Evolutionary conservation across 2,797 vertebrate species (phyloP), one percentile per base, ranked within the genome.

Genomic region (Synaphobranchus kaupii): DNA sequence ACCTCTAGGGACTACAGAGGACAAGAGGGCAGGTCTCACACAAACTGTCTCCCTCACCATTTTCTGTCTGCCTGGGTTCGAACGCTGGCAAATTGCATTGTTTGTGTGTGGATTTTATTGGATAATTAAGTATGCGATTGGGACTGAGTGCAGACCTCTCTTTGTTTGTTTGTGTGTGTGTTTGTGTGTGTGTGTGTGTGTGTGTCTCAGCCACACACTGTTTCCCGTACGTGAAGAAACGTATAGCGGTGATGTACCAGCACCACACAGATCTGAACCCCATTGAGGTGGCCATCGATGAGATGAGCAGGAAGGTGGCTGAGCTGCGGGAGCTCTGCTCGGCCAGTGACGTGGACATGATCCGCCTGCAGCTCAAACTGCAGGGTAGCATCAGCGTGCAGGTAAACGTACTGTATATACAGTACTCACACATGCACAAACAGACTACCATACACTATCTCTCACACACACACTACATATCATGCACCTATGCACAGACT

Each of bases 301-400:
- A 98, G 93, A 99, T 99, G 98, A 99, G 97, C 90, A 98, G 97
- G 94, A 99, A 99, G 90, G 98, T 99, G 91, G 96, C 96, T 0
- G 98, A 99, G 93, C 96, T 99, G 48, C 94, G 97, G 50, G 97
- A 97, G 91, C 97, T 99, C 31, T 99, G 98, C 91, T 97, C 97
- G 84, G 96, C 97, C 13, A 95, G 94, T 0, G 98, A 99, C 2
- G 98, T 99, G 86, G 98, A 99, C 93, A 99, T 99, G 98, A 99
- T 99, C 91, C 98, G 97, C 2, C 95, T 99, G 89, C 98, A 99
- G 94, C 96, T 99, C 91, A 99, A 99, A 87, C 97, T 99, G 15
- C 98, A 99, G 92, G 98, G 98, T 92, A 99, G 98, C 89, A 98
- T 99, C 93, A 99, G 98, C 73, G 98, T 99, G 34, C 98, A 99